Conservation (phyloP, 2,797 vertebrate species). For the Sebastolobus altivelis region DNA sequence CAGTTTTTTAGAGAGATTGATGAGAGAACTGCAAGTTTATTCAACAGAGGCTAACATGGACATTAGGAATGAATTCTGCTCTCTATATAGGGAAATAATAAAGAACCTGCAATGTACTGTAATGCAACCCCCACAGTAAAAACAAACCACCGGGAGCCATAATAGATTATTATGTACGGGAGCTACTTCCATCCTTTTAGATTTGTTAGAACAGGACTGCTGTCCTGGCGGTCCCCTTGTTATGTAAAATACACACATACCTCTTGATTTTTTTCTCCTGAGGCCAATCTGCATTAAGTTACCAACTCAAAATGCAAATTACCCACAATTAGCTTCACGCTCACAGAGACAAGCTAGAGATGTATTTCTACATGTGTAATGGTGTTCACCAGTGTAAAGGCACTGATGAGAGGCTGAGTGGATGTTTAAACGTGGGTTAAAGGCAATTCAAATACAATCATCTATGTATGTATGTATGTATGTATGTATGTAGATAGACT, state of each 20-base stretch:
- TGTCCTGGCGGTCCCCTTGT: conserved; percentile 22
- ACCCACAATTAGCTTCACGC: conserved; percentile 27
- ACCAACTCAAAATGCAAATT: conserved; percentile 58
- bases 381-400: not conserved
- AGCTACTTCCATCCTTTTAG: conserved; percentile 26
- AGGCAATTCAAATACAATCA: not conserved
- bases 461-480: not conserved
- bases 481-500: not conserved
- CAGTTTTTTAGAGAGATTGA: conserved; percentile 1
- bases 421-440: conserved; percentile 16
- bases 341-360: conserved; percentile 7
- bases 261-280: conserved; percentile 43
- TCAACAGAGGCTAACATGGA: conserved; percentile 6
- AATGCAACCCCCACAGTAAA: conserved; percentile 24
- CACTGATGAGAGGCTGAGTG: conserved; percentile 12
- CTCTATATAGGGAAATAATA: conserved; percentile 2
- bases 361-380: conserved; percentile 4
- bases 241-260: conserved; percentile 38
- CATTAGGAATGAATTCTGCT: conserved; percentile 7
- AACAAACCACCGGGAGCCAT: conserved; percentile 21
- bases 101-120: not conserved
- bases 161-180: conserved; percentile 29
- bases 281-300: conserved; percentile 42
- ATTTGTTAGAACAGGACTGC: conserved; percentile 13
- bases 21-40: not conserved